A percentile compares a stretch with the other conserved stretches of the same genome.
Evolutionary conservation across 2,113 vertebrate species (phyloP).

Genomic region (Antidorcas marsupialis): DNA sequence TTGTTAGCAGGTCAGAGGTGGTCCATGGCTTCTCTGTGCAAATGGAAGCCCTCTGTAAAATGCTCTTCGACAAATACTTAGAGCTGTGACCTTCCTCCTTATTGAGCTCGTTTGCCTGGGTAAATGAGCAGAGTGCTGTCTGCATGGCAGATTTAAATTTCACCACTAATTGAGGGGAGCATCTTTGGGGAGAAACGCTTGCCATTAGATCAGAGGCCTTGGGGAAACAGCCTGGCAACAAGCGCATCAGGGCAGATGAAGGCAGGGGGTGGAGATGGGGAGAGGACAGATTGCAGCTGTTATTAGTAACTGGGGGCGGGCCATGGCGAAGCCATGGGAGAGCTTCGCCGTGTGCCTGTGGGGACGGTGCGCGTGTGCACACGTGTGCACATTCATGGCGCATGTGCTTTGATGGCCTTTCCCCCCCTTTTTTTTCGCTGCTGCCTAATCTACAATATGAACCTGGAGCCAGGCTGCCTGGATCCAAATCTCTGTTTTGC

Average conservation of each 20-base stretch:
- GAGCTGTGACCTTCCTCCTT: not conserved
- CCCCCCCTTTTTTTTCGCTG: not conserved
- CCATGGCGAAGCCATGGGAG: not conserved
- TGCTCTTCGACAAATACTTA: not conserved
- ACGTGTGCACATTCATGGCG: accelerated
- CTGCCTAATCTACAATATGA: not conserved
- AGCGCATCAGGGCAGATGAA: not conserved
- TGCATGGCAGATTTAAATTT: constrained; percentile 43
- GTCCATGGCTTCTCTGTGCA: not conserved
- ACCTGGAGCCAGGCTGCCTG: not conserved
- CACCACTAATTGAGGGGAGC: constrained; percentile 54
- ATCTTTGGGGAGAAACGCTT: constrained; percentile 29
- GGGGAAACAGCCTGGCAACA: constrained; percentile 40
- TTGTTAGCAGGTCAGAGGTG: not conserved
- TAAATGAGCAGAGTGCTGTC: constrained; percentile 50
- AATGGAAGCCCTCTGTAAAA: not conserved
- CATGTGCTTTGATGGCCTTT: not conserved
- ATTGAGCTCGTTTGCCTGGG: not conserved
- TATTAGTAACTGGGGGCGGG: not conserved
- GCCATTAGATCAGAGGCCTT: constrained; percentile 59
- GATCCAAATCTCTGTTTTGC: not conserved
- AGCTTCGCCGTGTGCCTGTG: not conserved
- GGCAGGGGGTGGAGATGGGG: not conserved
- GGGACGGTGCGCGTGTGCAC: accelerated
- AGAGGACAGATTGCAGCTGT: not conserved